These are phyloP conservation scores for Antigone vipio DNA, from an alignment of 2,113 vertebrate genomes.

Conservation along the genomic window DNA sequence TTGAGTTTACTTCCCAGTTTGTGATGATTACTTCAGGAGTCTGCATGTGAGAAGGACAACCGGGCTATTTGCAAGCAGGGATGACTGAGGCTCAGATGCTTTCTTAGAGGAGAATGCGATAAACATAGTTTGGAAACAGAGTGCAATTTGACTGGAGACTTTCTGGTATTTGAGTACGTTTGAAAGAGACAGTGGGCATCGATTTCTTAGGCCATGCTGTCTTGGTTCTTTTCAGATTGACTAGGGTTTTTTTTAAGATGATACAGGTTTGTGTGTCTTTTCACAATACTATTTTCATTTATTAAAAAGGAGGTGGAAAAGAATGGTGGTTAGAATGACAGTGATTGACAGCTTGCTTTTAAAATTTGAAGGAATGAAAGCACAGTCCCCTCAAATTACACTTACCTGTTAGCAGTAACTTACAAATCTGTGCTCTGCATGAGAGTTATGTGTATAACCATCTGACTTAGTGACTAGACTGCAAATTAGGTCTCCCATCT, in stretches of 20 bases:
- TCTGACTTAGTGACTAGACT: neutral
- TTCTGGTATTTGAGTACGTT: neutral
- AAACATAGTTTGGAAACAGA: neutral
- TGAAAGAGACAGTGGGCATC: neutral
- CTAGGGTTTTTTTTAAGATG: neutral
- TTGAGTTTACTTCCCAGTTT: neutral
- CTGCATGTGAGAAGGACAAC: neutral
- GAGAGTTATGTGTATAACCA: neutral
- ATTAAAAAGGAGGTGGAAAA: neutral
- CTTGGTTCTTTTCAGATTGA: neutral
- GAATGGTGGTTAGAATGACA: neutral
- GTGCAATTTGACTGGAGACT: neutral
- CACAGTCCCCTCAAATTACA: neutral
- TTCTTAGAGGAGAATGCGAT: neutral
- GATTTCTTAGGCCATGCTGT: neutral
- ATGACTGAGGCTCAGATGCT: neutral
- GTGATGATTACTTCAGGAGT: neutral
- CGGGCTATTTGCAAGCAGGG: neutral
- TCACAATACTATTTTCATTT: neutral
- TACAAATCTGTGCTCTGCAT: neutral
- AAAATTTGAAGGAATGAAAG: conserved; percentile 10
- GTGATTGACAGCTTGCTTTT: conserved; percentile 24
- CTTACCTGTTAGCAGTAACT: neutral
- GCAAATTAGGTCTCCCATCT: neutral
- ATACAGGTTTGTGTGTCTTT: neutral